A percentile compares a stretch with the other conserved stretches of the same genome.
Conservation (phyloP, 2,113 vertebrate genomes). For the Podiceps cristatus region DNA sequence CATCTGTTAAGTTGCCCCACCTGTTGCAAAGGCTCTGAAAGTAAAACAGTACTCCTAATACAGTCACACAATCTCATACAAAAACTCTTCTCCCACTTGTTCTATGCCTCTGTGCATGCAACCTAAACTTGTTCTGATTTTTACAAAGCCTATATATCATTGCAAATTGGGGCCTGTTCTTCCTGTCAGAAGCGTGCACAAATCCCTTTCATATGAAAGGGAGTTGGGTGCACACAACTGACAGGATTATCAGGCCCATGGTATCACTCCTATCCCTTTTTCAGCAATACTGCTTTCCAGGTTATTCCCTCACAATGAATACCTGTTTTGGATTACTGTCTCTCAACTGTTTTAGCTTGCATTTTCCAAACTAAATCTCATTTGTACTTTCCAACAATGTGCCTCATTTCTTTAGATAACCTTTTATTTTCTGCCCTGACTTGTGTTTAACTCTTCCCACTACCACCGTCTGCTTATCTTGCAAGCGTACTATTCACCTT, state of each 20-base stretch:
- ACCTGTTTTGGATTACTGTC: constrained; percentile 38
- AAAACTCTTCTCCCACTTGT: background rate
- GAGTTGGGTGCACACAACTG: constrained; percentile 33
- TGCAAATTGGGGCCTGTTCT: background rate
- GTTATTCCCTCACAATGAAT: constrained; percentile 65
- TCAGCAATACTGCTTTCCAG: constrained; percentile 62
- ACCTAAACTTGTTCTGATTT: background rate
- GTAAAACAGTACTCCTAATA: background rate
- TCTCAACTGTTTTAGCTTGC: background rate
- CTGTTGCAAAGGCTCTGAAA: constrained; percentile 1
- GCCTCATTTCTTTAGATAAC: constrained; percentile 6
- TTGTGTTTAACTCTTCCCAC: background rate
- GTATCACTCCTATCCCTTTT: constrained; percentile 52
- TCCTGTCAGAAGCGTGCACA: constrained; percentile 37
- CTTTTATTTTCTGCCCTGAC: background rate
- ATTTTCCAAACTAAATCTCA: constrained; percentile 31
- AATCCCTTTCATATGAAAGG: constrained; percentile 48
- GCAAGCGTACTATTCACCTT: background rate
- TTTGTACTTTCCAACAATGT: background rate
- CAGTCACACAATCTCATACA: background rate
- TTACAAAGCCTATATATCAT: background rate
- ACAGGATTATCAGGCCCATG: constrained; percentile 51
- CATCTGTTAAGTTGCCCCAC: background rate
- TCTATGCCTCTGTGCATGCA: background rate
- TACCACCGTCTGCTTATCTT: background rate